Base-by-base conservation (phyloP, 2,888 invertebrate species). In the Brachylomia viminalis region DNA sequence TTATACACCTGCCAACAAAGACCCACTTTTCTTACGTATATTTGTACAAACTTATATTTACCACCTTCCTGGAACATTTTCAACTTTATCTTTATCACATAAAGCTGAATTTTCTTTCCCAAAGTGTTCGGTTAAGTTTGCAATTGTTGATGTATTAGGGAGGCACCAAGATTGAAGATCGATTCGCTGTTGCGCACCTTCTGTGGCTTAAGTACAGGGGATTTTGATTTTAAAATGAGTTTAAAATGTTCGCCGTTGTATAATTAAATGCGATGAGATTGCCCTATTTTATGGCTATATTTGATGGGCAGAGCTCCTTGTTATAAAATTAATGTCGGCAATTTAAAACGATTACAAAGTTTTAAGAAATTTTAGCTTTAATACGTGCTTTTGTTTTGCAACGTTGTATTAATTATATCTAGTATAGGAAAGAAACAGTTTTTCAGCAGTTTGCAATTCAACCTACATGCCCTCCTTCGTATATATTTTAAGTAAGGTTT, bases 1-100 rank as follows among this genome's bases (percentile, higher is more conserved):
- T 93, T 92, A 92, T 91, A 89, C 92, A 94, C 93, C 93, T 93
- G 91, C 89, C 92, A 89, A 92, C 91, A 92, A 92, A 91, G 88
- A 85, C 87, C 88, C 89, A 90, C 90, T 92, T 92, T 90, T 87
- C 90, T 88, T 86, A 88, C 90, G 87, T 87, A 87, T 83, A 83
- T 86, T 85, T 87, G 75, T 72, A 84, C 91, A 86, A 88, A 82
- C 6, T 66, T 73, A 68, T 6, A 49, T 73, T 65, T 76, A 17
- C 73, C 1, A 20, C 1, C 33, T 2, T 1, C 0, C 1, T 33
- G 15, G n/a, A 42, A 56, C 11, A 76, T 11, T 77, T 58, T 66
- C 27, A 56, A 72, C 85, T 78, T 52, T 86, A 82, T 61, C n/a
- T 0, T 23, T 0, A 45, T 47, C 7, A 8, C 0, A 30, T 56